Evolutionary conservation across 2,113 vertebrate species (phyloP), one percentile per base, ranked within the genome.

Genomic region (Pterocles burchelli): DNA sequence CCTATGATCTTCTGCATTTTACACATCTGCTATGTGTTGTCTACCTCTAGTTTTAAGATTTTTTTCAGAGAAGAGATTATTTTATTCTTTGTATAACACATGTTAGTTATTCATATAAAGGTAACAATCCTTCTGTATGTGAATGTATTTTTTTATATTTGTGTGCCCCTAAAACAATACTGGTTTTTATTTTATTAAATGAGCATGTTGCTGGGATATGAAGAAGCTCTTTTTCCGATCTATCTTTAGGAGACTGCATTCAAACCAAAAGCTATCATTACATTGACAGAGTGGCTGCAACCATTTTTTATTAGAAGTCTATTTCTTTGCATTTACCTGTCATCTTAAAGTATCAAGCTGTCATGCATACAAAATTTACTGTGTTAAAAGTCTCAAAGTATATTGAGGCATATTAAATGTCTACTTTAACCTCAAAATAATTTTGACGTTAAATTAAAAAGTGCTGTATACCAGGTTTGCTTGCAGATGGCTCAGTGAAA

Each of bases 291-390:
- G 11, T 51, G 17, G 10, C 68, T 92, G 61, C 65, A 82, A 17
- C 48, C 38, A 9, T 91, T 75, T 91, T 63, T 45, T 5, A 13
- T 81, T 61, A 51, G 4, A 84, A 89, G 55, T 71, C 43, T 66
- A 13, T 62, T 83, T 87, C 62, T 92, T 93, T 94, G 67, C 20
- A 51, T 81, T 84, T 81, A 26, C 63, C 43, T 80, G 13, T 93
- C 70, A 55, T 85, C 61, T 93, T 89, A 78, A 82, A 93, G 38
- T 75, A 48, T 14, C 20, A 63, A 61, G 63, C 72, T 92, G 75
- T 90, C 8, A 4, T n/a, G 20, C 38, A 15, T 62, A 11, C 13
- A 31, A 34, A 91, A 63, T 26, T 54, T 88, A 58, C 10, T 29
- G 36, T 61, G 29, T 24, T 80, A 76, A 66, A 89, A 78, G 20